A percentile compares a stretch with the other conserved stretches of the same genome.
Evolutionary conservation across 2,113 vertebrate species (phyloP).

Genomic region (Azemiops feae): DNA sequence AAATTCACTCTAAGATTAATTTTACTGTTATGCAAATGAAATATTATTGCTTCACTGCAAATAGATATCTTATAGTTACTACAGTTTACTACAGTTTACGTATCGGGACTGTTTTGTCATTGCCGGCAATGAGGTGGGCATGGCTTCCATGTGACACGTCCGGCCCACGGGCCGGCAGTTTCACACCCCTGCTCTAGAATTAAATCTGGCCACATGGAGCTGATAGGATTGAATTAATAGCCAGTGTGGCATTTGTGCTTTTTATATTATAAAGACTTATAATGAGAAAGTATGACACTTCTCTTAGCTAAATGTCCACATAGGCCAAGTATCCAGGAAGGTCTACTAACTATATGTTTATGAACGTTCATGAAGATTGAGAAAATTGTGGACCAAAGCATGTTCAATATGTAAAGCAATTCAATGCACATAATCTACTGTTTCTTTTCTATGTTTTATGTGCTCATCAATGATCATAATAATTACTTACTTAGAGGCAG

Average conservation of each 20-base stretch:
- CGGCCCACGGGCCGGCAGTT: no score
- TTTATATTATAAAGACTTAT: background rate
- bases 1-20: background rate
- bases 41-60: background rate
- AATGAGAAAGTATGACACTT: background rate
- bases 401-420: background rate
- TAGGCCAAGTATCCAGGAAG: background rate
- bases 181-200: background rate
- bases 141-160: no score
- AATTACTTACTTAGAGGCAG: conserved; percentile 42
- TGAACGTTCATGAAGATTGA: background rate
- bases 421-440: background rate
- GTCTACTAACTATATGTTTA: background rate
- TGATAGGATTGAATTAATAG: background rate
- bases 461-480: background rate
- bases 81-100: background rate
- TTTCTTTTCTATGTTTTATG: background rate
- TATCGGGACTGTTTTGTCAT: no score
- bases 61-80: background rate
- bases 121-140: no score
- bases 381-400: background rate
- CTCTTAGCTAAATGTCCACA: background rate
- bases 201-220: background rate
- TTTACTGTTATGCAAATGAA: conserved; percentile 43
- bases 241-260: background rate